phyloP scores from a whole-genome alignment of 2,113 vertebrate species.

The Castor canadensis region DNA sequence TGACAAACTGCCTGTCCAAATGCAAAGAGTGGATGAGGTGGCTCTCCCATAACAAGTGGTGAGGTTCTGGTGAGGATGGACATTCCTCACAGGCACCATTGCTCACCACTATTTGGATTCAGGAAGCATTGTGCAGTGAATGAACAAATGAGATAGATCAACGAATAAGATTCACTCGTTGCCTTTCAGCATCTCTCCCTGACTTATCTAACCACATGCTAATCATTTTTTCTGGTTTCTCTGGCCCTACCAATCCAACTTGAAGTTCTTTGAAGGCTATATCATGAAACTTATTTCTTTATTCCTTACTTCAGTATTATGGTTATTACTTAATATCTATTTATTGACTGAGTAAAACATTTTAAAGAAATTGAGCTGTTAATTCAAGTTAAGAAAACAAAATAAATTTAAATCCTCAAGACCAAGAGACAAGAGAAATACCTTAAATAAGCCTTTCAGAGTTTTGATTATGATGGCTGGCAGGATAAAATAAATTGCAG shows the following conservation, averaged over 20 bases:
- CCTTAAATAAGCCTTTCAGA: neutral
- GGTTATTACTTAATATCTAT: neutral
- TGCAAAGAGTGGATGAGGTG: neutral
- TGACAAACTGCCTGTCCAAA: neutral
- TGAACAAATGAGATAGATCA: neutral
- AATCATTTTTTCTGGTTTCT: neutral
- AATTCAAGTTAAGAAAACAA: constrained; percentile 24
- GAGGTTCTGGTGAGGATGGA: neutral
- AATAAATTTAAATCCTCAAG: constrained; percentile 50
- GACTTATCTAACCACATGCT: neutral
- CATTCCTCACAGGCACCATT: neutral
- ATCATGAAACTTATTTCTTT: constrained; percentile 17
- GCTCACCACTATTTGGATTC: constrained; percentile 4
- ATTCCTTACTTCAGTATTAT: neutral
- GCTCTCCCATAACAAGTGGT: neutral
- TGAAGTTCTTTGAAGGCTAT: neutral
- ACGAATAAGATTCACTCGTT: neutral
- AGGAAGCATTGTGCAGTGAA: neutral
- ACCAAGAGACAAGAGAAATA: constrained; percentile 30
- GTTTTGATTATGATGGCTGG: constrained; percentile 21
- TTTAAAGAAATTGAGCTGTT: neutral
- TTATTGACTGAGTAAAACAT: constrained; percentile 7
- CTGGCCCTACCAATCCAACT: neutral
- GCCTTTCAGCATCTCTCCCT: neutral
- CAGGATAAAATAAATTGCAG: constrained; percentile 62